These are phyloP conservation scores for Linnaemya vulpina DNA, from an alignment of 2,888 invertebrate species.

Conservation along the genomic window DNA sequence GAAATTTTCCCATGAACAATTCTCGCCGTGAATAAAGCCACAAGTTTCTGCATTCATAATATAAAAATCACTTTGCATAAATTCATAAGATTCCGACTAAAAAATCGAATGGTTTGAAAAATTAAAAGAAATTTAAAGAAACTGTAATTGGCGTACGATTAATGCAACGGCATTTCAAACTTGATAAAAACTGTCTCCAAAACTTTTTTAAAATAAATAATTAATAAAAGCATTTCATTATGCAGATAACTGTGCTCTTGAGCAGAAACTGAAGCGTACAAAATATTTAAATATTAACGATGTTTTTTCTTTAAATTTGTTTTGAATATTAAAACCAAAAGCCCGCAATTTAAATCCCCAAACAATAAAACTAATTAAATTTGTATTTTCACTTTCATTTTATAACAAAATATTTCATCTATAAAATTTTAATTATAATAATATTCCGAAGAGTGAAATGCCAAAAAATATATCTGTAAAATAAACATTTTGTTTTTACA, in stretches of 20 bases:
- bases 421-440: neutral
- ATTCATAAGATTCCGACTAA: no score
- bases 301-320: neutral
- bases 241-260: neutral
- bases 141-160: neutral
- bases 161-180: neutral
- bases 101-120: no score
- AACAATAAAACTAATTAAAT: conserved; percentile 9
- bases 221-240: neutral
- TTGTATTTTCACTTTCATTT: conserved; percentile 8
- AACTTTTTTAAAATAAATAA: no score
- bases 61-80: no score
- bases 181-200: neutral
- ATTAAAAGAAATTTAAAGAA: neutral
- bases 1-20: no score
- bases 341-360: neutral
- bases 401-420: neutral
- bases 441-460: neutral
- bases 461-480: neutral
- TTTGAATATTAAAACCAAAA: neutral
- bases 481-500: neutral
- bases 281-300: neutral
- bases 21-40: no score
- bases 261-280: neutral
- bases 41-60: no score